Base-by-base conservation (phyloP, 2,797 vertebrate genomes). In the Bradypodion pumilum region DNA sequence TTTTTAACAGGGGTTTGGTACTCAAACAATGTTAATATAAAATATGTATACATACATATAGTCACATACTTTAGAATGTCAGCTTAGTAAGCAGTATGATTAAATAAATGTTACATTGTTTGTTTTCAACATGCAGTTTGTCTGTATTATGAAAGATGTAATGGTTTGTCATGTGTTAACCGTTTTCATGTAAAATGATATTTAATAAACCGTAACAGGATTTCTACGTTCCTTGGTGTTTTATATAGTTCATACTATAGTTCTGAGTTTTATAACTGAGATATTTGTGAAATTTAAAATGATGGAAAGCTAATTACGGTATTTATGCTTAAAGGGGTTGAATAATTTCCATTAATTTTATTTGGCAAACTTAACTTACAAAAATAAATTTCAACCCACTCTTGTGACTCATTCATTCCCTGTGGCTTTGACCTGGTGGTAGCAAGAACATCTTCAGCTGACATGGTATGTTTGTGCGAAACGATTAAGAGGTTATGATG, bases 91-190 rank as follows among this genome's bases (percentile, higher is more conserved):
- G 90, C 94, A 96, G 96, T 96, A 95, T 96, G 93, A 95, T 97
- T 95, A 95, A 95, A 93, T 97, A 97, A 96, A 95, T 96, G 96
- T 97, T 90, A 94, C 97, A 96, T 98, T 97, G 96, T 97, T 97
- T 98, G 97, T 98, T 97, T 70, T 97, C 95, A 93, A 96, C 92
- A 95, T 97, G 96, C 98, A 97, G 97, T 97, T 97, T 97, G 97
- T 98, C 97, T 97, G 97, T 96, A 97, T 97, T 97, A 97, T 97
- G 97, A 97, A 98, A 97, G 96, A 97, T 97, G 97, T 99, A 97
- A 97, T 97, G 94, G 95, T 96, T 94, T 93, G 97, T 98, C 97
- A 96, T 95, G 96, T 98, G 96, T 98, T 76, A 97, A 97, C 97
- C 96, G 96, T 98, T 98, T 97, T 96, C 97, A 96, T 97, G 97